Base-by-base conservation (phyloP, 1,140 invertebrate species). In the Pseudomyrmex dendroicus region DNA sequence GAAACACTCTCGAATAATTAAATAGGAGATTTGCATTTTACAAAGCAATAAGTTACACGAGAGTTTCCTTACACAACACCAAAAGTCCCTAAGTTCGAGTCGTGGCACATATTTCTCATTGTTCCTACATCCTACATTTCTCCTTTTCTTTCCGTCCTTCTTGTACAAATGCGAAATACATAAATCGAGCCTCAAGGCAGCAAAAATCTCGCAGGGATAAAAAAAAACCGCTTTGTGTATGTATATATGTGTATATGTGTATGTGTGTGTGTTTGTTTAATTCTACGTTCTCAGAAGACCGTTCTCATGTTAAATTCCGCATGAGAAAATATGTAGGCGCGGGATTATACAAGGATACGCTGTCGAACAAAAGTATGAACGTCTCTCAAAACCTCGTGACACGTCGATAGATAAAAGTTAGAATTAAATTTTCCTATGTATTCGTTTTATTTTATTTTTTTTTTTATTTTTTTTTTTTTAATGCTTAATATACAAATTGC, bases 41-140 rank as follows among this genome's bases (percentile, higher is more conserved):
- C 94, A 94, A 94, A 94, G 94, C 94, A 94, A 94, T 94, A 94
- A 94, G 92, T 94, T 94, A 94, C 92, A 94, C 70, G 82, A 84
- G 59, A 80, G 77, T 91, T 35, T 35, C 86, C 86, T 86, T 93
- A 92, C 86, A 92, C 88, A 90, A 90, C 92, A 91, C 91, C 85
- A 88, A 91, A 35, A 90, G 89, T 86, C 77, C 83, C 86, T 35
- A 35, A 87, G 91, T 63, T 78, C 56, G 76, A 83, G 68, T 88
- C 74, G 85, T 73, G 52, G 73, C 63, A 67, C 56, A 73, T 66
- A 25, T 72, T 72, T 17, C 76, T 70, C 35, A 35, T 35, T 17
- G 46, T 22, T 13, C n/a, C 13, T 10, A 52, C 48, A 46, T 80
- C 66, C 10, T 72, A n/a, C 76, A 35, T 64, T 63, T 10, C 78